Percentiles rank a stretch among this genome's conserved stretches.
Evolutionary conservation across 2,113 vertebrate genomes (phyloP).

Genomic region (Xiphias gladius): DNA sequence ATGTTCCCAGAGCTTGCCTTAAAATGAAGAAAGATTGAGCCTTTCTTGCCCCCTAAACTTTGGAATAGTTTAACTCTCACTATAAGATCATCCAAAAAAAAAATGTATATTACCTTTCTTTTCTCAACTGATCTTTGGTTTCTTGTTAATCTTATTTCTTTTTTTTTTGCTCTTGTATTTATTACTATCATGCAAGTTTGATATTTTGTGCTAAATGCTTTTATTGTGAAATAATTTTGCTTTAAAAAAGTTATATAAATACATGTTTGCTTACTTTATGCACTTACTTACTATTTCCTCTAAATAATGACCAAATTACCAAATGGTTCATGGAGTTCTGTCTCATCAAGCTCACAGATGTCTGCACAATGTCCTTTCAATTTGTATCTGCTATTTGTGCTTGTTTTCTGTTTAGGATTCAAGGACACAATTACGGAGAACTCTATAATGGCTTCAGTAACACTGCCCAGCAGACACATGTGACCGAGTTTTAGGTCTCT

Average conservation of each 20-base stretch:
- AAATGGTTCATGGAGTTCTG: not conserved
- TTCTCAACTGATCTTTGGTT: not conserved
- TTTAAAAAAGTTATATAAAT: not conserved
- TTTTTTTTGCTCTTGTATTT: not conserved
- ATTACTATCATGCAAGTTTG: not conserved
- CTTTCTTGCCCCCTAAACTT: not conserved
- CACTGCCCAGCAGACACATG: slow-evolving; percentile 6
- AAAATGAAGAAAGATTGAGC: not conserved
- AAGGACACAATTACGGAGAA: not conserved
- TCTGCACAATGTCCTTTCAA: not conserved
- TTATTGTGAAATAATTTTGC: not conserved
- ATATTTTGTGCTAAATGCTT: not conserved
- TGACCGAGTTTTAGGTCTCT: slow-evolving; percentile 44
- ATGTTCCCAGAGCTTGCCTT: not conserved
- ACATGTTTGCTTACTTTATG: not conserved
- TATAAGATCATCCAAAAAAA: not conserved
- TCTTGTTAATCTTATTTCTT: not conserved
- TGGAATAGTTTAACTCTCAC: not conserved
- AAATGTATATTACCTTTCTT: not conserved
- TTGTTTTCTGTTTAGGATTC: slow-evolving; percentile 3
- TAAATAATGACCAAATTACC: not conserved
- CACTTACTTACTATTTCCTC: not conserved
- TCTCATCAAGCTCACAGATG: not conserved
- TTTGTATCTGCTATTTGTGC: not conserved
- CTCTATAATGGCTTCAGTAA: slow-evolving; percentile 13